phyloP scores from a whole-genome alignment of 2,888 invertebrate genomes.

The Thera obeliscata region DNA sequence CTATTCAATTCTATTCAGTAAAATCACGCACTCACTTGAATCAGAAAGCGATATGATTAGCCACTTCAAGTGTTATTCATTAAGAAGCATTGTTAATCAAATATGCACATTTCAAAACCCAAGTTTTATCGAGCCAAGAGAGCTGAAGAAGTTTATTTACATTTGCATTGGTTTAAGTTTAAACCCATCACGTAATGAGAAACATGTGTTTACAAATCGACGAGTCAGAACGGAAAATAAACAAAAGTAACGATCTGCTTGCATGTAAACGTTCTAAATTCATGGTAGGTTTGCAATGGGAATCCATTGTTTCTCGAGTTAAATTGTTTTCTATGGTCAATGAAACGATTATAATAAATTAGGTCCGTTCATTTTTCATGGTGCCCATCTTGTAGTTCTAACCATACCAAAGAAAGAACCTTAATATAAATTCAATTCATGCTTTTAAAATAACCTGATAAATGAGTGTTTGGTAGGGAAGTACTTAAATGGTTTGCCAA shows the following conservation, averaged over 20 bases:
- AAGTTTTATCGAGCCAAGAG: background rate
- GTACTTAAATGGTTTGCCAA: background rate
- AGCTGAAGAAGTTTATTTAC: background rate
- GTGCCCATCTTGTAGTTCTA: background rate
- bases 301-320: background rate
- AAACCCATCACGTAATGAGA: background rate
- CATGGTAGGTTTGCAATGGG: background rate
- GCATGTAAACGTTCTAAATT: conserved; percentile 3
- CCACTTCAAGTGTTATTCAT: conserved; percentile 11
- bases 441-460: background rate
- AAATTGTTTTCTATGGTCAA: background rate
- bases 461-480: background rate
- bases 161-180: background rate
- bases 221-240: conserved; percentile 10
- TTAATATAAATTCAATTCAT: background rate
- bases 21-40: conserved; percentile 37
- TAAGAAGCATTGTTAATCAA: conserved; percentile 15
- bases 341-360: background rate
- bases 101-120: background rate
- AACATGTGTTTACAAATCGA: conserved; percentile 11
- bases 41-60: conserved; percentile 43
- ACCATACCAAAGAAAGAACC: background rate
- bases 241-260: conserved; percentile 17
- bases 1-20: conserved; percentile 16
- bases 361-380: background rate